Percentiles rank a stretch among this genome's conserved stretches.
Evolutionary conservation across 1,140 invertebrate species (phyloP).

Genomic region (Bombus huntii): DNA sequence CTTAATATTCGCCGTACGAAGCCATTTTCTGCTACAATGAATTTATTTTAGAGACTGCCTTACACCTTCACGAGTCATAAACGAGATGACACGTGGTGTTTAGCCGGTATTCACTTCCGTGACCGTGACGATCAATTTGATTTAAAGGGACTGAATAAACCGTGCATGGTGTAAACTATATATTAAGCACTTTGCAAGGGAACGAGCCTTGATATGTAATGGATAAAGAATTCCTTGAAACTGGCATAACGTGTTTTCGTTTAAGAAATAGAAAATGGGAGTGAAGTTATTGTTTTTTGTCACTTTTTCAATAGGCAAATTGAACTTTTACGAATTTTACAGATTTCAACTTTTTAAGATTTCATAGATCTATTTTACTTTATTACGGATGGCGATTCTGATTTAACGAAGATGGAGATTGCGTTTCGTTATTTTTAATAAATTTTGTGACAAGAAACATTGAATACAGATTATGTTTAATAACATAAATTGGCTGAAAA

Average conservation of each 20-base stretch:
- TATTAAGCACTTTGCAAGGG: neutral
- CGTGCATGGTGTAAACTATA: neutral
- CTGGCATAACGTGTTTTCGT: neutral
- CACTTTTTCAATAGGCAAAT: too few relatives aligned
- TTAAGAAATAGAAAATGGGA: neutral
- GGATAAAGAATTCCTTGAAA: neutral
- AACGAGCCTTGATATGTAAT: too few relatives aligned
- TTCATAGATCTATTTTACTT: neutral
- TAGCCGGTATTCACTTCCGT: conserved; percentile 1
- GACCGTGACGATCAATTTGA: neutral
- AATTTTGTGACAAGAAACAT: neutral
- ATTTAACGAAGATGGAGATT: too few relatives aligned
- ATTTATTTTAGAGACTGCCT: conserved; percentile 14
- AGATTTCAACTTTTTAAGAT: neutral
- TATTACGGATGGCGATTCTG: neutral
- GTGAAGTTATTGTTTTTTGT: neutral
- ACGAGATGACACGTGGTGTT: conserved; percentile 27
- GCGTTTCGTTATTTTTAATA: too few relatives aligned
- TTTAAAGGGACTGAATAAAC: neutral
- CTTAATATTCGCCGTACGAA: conserved; percentile 14
- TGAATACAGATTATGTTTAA: neutral
- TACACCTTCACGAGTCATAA: neutral
- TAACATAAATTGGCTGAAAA: neutral
- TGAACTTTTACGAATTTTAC: too few relatives aligned
- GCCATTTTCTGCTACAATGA: conserved; percentile 10